A percentile compares a stretch with the other conserved stretches of the same genome.
These are phyloP conservation scores for Romanogobio albipinnatus DNA, from an alignment of 2,113 vertebrate genomes.

Conservation along the genomic window DNA sequence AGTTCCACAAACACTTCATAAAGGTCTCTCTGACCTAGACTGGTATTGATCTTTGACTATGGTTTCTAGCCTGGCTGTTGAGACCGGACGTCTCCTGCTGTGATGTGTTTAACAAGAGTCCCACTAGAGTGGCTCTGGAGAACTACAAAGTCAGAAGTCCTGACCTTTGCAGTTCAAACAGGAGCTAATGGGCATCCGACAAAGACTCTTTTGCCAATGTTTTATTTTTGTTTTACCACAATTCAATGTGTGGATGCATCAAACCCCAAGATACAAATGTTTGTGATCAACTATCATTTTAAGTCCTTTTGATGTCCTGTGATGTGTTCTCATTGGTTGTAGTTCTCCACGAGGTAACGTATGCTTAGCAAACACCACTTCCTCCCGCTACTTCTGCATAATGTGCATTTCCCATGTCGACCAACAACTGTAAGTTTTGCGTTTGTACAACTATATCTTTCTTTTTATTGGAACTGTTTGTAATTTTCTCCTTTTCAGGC, in stretches of 20 bases:
- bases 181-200: constrained; percentile 24
- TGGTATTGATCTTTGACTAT: constrained; percentile 43
- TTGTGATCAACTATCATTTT: neutral
- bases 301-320: neutral
- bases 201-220: neutral
- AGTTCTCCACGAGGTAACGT: constrained; percentile 50
- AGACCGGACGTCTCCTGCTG: constrained; percentile 43
- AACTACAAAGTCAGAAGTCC: constrained; percentile 34
- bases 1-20: constrained; percentile 38
- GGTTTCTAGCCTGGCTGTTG: neutral
- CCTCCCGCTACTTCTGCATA: constrained; percentile 73
- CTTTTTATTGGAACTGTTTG: neutral
- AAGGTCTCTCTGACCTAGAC: constrained; percentile 33
- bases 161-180: constrained; percentile 40
- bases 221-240: neutral
- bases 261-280: neutral
- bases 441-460: neutral
- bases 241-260: neutral
- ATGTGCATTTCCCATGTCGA: constrained; percentile 72
- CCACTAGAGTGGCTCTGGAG: constrained; percentile 2
- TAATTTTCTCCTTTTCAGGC: neutral
- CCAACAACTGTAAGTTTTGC: constrained; percentile 63
- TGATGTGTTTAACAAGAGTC: constrained; percentile 36
- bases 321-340: constrained; percentile 41
- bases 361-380: constrained; percentile 68